A percentile compares a stretch with the other conserved stretches of the same genome.
Evolutionary conservation across 2,113 vertebrate species (phyloP).

Genomic region (Alces alces): DNA sequence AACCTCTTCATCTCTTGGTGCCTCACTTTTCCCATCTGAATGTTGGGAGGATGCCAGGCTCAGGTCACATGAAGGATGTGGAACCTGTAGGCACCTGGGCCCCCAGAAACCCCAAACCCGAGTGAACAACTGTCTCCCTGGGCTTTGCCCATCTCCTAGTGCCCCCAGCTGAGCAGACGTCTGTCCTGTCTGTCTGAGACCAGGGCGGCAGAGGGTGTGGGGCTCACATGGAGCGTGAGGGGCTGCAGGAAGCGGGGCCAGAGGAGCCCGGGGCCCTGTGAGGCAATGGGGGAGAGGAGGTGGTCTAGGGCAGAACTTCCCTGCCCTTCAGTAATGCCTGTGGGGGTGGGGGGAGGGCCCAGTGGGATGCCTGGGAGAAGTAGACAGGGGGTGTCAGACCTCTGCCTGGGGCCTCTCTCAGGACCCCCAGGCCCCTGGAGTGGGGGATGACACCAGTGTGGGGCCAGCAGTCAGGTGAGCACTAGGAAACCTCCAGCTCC

Average conservation of each 20-base stretch:
- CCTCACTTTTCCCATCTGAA: background rate
- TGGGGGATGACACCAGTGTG: background rate
- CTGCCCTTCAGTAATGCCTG: no score
- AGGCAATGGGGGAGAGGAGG: background rate
- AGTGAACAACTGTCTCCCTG: background rate
- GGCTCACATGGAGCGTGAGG: background rate
- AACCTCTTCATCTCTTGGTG: background rate
- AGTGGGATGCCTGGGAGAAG: background rate
- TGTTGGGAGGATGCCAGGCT: background rate
- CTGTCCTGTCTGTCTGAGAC: background rate
- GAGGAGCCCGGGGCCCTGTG: background rate
- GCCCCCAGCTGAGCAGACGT: background rate
- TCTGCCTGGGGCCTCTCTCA: background rate
- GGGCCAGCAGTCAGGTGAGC: background rate
- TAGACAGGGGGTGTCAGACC: background rate
- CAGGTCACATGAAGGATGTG: background rate
- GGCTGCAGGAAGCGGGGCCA: background rate
- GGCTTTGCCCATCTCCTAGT: background rate
- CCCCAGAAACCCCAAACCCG: background rate
- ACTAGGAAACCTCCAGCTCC: background rate
- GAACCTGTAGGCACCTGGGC: background rate
- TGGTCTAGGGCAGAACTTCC: background rate
- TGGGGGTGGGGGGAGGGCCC: background rate
- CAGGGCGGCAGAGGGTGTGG: background rate
- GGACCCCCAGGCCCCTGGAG: background rate